phyloP scores from a whole-genome alignment of 1,140 invertebrate species.

The Drosophila parvula region DNA sequence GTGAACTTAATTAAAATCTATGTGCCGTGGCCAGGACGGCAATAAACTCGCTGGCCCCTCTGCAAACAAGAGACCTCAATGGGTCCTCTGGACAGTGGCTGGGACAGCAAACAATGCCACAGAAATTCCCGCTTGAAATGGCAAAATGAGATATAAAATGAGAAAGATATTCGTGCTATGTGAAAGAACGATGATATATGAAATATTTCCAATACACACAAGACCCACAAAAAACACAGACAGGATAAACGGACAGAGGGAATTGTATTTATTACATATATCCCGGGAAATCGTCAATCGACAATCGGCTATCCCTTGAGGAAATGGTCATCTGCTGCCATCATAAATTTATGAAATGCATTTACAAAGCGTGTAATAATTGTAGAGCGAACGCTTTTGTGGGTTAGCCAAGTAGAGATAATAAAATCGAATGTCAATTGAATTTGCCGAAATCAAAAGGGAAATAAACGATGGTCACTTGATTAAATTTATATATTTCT shows the following conservation, averaged over 20 bases:
- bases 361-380: conserved; percentile 64
- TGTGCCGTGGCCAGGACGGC: conserved; percentile 54
- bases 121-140: conserved; percentile 44
- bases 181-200: conserved; percentile 42
- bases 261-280: conserved; percentile 59
- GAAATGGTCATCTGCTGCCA: conserved; percentile 52
- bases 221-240: conserved; percentile 3
- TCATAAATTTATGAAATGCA: conserved; percentile 71
- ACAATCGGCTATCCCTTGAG: conserved; percentile 57
- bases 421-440: conserved; percentile 75
- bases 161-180: conserved; percentile 51
- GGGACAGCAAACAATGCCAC: conserved; percentile 17
- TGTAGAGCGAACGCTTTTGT: conserved; percentile 27
- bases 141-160: conserved; percentile 38
- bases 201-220: conserved; percentile 51
- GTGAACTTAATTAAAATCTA: conserved; percentile 80
- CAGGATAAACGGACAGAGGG: conserved; percentile 9
- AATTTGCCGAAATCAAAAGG: conserved; percentile 65
- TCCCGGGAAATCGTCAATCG: conserved; percentile 30
- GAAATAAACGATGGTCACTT: conserved; percentile 70
- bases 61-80: conserved; percentile 28
- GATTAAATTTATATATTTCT: conserved; percentile 71
- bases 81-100: conserved; percentile 8
- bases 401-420: conserved; percentile 37
- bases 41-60: conserved; percentile 22